Evolutionary conservation across 1,140 invertebrate species (phyloP).

Genomic region (Platyscapa corneri): DNA sequence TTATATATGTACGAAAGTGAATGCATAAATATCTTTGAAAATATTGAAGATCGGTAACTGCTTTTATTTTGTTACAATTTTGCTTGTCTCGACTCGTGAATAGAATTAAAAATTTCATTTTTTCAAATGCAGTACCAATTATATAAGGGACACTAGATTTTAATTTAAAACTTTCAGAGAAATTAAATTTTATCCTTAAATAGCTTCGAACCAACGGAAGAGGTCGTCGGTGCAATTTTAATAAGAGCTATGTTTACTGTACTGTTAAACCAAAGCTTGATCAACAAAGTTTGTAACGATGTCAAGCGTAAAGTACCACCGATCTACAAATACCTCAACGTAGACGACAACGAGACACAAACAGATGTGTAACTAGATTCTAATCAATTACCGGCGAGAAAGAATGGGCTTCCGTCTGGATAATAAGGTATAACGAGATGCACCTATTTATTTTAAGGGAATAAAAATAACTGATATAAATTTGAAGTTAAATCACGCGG

Average conservation of each 20-base stretch:
- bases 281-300: neutral
- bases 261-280: neutral
- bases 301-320: neutral
- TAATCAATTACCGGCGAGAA: neutral
- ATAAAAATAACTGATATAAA: too few relatives aligned
- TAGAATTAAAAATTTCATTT: neutral
- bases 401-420: neutral
- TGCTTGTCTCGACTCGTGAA: neutral
- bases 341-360: neutral
- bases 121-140: neutral
- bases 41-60: too few relatives aligned
- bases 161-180: neutral
- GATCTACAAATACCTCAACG: neutral
- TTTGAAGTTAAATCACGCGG: too few relatives aligned
- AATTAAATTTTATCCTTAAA: slow-evolving; percentile 1
- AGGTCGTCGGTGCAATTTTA: neutral
- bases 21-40: too few relatives aligned
- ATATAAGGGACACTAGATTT: neutral
- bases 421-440: too few relatives aligned
- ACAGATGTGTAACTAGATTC: neutral
- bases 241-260: neutral
- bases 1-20: too few relatives aligned
- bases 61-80: too few relatives aligned
- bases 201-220: neutral
- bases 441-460: too few relatives aligned